Conservation (phyloP, 2,113 vertebrate species). For the Motacilla tschutschensis region DNA sequence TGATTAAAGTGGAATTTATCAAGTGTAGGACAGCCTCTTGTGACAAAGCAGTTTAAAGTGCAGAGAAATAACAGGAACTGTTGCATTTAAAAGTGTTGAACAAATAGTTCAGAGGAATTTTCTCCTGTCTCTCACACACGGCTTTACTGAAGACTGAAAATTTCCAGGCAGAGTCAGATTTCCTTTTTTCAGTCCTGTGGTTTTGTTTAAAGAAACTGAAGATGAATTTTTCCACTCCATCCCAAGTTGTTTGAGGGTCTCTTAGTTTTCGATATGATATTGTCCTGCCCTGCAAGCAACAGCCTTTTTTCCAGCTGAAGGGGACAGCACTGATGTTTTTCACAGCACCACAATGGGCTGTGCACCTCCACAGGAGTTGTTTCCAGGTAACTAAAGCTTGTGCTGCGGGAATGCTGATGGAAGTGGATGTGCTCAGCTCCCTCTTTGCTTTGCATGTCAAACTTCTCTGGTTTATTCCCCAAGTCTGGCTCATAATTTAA, state of each 20-base stretch:
- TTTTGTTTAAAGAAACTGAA: not conserved
- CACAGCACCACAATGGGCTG: not conserved
- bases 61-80: not conserved
- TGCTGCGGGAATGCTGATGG: not conserved
- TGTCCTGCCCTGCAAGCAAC: not conserved
- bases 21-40: not conserved
- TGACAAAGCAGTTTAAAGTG: conserved; percentile 4
- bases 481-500: not conserved
- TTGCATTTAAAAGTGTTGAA: not conserved
- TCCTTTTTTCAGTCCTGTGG: not conserved
- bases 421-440: not conserved
- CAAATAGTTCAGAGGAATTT: not conserved
- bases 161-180: not conserved
- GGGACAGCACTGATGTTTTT: not conserved
- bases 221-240: not conserved
- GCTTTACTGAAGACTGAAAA: not conserved
- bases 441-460: not conserved
- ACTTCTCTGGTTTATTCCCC: not conserved
- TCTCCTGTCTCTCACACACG: not conserved
- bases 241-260: not conserved
- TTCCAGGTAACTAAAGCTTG: not conserved
- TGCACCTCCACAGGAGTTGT: not conserved
- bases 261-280: not conserved
- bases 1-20: conserved; percentile 34
- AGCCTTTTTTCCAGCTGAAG: not conserved